phyloP scores from a whole-genome alignment of 1,140 invertebrate genomes.

The Micrasema minimum region DNA sequence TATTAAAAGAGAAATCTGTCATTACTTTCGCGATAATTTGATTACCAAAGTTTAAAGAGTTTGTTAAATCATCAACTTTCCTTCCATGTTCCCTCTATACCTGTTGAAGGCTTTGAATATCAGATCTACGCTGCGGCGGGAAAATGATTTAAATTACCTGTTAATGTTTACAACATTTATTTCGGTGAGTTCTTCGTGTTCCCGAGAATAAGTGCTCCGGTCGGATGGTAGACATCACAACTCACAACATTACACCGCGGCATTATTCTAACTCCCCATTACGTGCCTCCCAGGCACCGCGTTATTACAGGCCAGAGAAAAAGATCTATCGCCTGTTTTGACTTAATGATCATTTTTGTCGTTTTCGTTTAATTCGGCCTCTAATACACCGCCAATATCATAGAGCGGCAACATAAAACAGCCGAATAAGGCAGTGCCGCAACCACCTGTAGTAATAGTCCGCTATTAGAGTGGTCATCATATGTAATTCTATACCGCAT shows the following conservation, averaged over 20 bases:
- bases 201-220: neutral
- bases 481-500: constrained; percentile 30
- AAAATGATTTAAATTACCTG: constrained; percentile 26
- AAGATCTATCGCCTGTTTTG: constrained; percentile 39
- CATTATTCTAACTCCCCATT: constrained; percentile 21
- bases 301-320: constrained; percentile 39
- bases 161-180: constrained; percentile 28
- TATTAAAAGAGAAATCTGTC: too few species aligned
- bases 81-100: too few species aligned
- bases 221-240: constrained; percentile 3
- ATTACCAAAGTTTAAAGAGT: too few species aligned
- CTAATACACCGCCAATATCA: constrained; percentile 12
- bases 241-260: constrained; percentile 10
- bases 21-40: too few species aligned
- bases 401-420: constrained; percentile 27
- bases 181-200: constrained; percentile 8
- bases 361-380: constrained; percentile 43
- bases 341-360: constrained; percentile 46
- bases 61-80: too few species aligned
- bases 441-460: constrained; percentile 31
- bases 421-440: constrained; percentile 1
- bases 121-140: too few species aligned
- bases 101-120: too few species aligned
- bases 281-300: constrained; percentile 33
- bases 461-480: constrained; percentile 33